Evolutionary conservation across 35 echinoderm and acorn worm species (phyloP).

Genomic region (Apostichopus californicus): DNA sequence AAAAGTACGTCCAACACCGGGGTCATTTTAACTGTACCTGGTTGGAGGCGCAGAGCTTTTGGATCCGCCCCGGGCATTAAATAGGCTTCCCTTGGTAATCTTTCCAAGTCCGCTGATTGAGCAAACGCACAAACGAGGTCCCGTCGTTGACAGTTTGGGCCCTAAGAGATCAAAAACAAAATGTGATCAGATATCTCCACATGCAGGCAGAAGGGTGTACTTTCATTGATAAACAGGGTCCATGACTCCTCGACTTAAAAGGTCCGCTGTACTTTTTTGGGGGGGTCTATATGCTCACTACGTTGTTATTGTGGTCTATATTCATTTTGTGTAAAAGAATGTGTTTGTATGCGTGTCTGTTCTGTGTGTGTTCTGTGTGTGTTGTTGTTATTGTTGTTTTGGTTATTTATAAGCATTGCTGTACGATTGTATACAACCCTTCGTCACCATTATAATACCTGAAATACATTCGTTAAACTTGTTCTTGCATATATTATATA

Average conservation of each 20-base stretch:
- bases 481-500: too few species aligned
- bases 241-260: not conserved
- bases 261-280: not conserved
- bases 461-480: too few species aligned
- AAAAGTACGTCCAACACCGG: constrained; percentile 17
- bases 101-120: constrained; percentile 33
- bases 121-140: constrained; percentile 16
- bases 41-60: not conserved
- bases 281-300: too few species aligned
- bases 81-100: constrained; percentile 13
- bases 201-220: not conserved
- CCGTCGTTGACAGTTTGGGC: constrained; percentile 37
- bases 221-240: constrained; percentile 8
- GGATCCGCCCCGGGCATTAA: constrained; percentile 42
- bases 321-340: too few species aligned
- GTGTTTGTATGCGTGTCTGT: too few species aligned
- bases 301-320: too few species aligned
- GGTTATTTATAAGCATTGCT: too few species aligned
- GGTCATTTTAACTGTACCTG: not conserved
- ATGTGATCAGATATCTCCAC: not conserved
- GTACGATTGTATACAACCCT: too few species aligned
- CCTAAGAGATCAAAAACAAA: constrained; percentile 11
- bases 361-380: too few species aligned
- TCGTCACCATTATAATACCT: too few species aligned
- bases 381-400: too few species aligned